Evolutionary conservation across 2,113 vertebrate genomes (phyloP), one percentile per base, ranked within the genome.

Genomic region (Alouatta palliata): DNA sequence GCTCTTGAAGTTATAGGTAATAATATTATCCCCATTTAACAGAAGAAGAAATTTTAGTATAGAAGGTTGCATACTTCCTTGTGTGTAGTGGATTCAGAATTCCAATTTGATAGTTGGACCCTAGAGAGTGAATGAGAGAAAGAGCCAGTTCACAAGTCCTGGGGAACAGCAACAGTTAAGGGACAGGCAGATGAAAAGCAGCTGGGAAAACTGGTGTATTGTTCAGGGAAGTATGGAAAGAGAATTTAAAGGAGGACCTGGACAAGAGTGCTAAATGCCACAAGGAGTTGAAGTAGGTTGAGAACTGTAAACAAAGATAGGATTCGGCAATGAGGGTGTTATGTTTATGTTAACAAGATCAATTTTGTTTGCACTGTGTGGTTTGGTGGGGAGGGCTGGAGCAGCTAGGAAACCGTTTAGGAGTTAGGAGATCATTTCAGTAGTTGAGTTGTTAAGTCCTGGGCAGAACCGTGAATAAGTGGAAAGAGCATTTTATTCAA

Each of bases 401-500:
- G 56, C 35, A 56, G 4, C 64, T 73, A 14, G 16, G 70, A 17
- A 47, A 37, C 52, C 17, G 16, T 52, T 52, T 17, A 52, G 52
- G 52, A 47, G n/a, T 35, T 68, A 8, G 16, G 21, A 79, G 35
- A 75, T n/a, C 16, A 54, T 87, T 82, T 82, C 40, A 54, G 21
- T 64, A 27, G 30, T 66, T 92, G 25, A 64, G 90, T 30, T 68
- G 35, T 71, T 86, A 64, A 66, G 40, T 64, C 8, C 19, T 19
- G 17, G 5, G 3, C 40, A 86, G 43, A 40, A 70, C 32, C 35
- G 40, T 40, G 49, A 40, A 19, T 71, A 9, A 19, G 82, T 71
- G 73, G 43, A 93, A 86, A 75, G 37, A 6, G 35, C 10, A 19
- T 96, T 90, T 93, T 94, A 25, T 81, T 96, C 52, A 86, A 32